Evolutionary conservation across 2,888 invertebrate species (phyloP), one percentile per base, ranked within the genome.

Genomic region (Volucella zonaria): DNA sequence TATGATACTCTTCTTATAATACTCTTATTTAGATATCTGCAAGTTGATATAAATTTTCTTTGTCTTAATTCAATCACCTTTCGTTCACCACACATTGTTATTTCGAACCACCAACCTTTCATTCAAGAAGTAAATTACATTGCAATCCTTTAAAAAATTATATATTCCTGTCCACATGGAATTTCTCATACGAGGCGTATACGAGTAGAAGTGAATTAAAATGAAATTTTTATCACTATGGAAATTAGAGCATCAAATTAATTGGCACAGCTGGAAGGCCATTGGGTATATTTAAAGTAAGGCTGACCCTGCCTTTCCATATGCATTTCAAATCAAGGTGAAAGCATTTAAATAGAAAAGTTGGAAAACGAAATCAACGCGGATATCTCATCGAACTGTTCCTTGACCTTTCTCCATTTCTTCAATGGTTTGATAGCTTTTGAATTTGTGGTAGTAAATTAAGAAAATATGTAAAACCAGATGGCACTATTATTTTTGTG

Each of bases 241-340:
- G 38, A 9, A 54, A 73, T 73, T 38, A 45, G n/a, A 54, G 52
- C 45, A 43, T 52, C 10, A 52, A 62, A 62, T 54, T 54, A 73
- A 54, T 62, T 73, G 62, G 38, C 45, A 54, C 58, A 6, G 15
- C 0, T 18, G 12, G 62, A 73, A 73, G 73, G 62, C 52, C 62
- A 51, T 1, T 52, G 14, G 42, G 23, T 3, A 61, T 52, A 43
- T 71, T 61, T 43, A 52, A 61, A 61, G 38, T n/a, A 18, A 4
- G 45, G 12, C 73, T 43, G 62, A 38, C 45, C 31, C 6, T 62
- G n/a, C 38, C 12, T 45, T 31, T 6, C 6, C 54, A 62, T 38
- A 45, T 74, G 47, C 62, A 74, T 64, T 64, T 31, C n/a, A 47
- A 56, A 74, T 64, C 47, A 64, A 56, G 64, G 64, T 56, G 11